These are phyloP conservation scores for Pyrrhia umbra DNA, from an alignment of 2,888 invertebrate genomes.

Conservation along the genomic window DNA sequence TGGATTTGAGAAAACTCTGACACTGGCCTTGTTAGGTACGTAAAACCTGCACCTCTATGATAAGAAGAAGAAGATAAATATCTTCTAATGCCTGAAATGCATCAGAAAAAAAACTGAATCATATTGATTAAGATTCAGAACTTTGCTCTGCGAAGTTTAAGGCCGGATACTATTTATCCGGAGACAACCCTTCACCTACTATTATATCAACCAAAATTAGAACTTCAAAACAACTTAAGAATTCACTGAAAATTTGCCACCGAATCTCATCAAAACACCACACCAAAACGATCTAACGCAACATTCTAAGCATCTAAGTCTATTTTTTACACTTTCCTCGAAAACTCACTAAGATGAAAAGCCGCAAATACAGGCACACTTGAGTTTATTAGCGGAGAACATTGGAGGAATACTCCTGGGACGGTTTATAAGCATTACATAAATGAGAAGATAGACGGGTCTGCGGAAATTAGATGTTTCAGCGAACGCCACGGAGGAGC, in stretches of 20 bases:
- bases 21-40: too few species aligned
- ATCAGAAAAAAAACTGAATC: too few species aligned
- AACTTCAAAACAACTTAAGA: background rate
- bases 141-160: too few species aligned
- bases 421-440: constrained; percentile 55
- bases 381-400: constrained; percentile 42
- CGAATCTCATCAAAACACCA: background rate
- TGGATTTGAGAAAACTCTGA: too few species aligned
- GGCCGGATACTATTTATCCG: too few species aligned
- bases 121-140: too few species aligned
- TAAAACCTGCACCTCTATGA: too few species aligned
- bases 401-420: constrained; percentile 33
- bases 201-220: too few species aligned
- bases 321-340: background rate
- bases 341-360: constrained; percentile 15
- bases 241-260: background rate
- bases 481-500: constrained; percentile 37
- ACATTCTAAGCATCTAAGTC: background rate
- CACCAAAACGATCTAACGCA: background rate
- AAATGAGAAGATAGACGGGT: constrained; percentile 44
- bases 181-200: too few species aligned
- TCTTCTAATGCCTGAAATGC: too few species aligned
- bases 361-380: constrained; percentile 15
- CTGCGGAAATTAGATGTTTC: constrained; percentile 73
- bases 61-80: too few species aligned